A percentile compares a stretch with the other conserved stretches of the same genome.
phyloP scores from a whole-genome alignment of 2,113 vertebrate species.

The Elaphurus davidianus region DNA sequence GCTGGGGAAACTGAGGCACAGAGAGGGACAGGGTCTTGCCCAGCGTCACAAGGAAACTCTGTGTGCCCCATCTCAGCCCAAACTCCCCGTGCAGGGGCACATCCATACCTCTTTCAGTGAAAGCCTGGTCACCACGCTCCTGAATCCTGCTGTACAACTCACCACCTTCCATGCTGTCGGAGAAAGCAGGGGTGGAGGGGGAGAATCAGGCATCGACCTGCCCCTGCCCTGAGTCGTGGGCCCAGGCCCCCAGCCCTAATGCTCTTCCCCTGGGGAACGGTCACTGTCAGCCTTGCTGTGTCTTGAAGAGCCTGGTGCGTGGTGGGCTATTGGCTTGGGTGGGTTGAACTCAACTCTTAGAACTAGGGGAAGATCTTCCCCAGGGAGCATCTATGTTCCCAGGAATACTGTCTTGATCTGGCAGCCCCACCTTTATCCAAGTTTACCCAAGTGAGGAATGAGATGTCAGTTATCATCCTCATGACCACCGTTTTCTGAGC shows the following conservation, averaged over 20 bases:
- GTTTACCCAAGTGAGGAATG: neutral
- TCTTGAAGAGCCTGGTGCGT: too few species aligned
- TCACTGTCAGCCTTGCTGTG: neutral
- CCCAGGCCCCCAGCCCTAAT: neutral
- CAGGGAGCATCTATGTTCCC: neutral
- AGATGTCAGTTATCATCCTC: neutral
- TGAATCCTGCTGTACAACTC: slow-evolving; percentile 98
- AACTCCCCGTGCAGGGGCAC: neutral
- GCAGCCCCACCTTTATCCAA: neutral
- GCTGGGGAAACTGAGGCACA: neutral
- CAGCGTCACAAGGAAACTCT: neutral
- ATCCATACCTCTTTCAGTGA: slow-evolving; percentile 94
- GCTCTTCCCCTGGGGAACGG: neutral
- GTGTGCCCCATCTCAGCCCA: neutral
- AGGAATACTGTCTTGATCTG: too few species aligned
- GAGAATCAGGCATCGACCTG: neutral
- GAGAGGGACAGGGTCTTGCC: neutral
- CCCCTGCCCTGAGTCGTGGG: neutral
- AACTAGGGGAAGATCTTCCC: neutral
- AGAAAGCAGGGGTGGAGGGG: slow-evolving; percentile 22
- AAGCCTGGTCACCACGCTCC: slow-evolving; percentile 96
- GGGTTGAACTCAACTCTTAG: neutral
- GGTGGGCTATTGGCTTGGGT: neutral
- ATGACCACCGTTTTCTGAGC: neutral
- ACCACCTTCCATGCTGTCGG: slow-evolving; percentile 96